Conservation (phyloP, 2,113 vertebrate species). For the Peucedramus taeniatus region DNA sequence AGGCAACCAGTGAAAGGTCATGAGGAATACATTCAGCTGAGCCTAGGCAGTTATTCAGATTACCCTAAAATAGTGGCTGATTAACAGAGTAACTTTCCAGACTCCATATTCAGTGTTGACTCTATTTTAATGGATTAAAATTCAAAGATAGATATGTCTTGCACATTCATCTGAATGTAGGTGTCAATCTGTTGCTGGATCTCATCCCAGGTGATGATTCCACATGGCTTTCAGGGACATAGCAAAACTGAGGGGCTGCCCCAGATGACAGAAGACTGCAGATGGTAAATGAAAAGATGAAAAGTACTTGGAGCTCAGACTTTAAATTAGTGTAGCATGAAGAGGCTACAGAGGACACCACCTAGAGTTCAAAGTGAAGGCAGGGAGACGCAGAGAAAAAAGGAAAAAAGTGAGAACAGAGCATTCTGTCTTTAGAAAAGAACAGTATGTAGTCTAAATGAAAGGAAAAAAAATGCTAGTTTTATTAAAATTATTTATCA, state of each 20-base stretch:
- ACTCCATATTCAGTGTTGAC: background rate
- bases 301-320: background rate
- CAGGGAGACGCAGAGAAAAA: background rate
- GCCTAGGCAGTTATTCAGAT: background rate
- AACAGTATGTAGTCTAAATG: background rate
- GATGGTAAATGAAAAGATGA: background rate
- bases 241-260: background rate
- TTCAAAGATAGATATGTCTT: background rate
- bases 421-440: background rate
- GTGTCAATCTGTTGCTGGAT: background rate
- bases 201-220: background rate
- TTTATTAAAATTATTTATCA: background rate
- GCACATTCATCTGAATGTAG: background rate
- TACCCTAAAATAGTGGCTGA: background rate
- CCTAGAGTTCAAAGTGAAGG: background rate
- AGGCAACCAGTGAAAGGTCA: background rate
- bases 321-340: background rate
- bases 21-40: background rate
- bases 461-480: fast-evolving
- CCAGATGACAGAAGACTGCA: background rate
- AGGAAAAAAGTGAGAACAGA: background rate
- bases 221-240: background rate
- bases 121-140: background rate
- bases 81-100: background rate
- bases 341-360: background rate